These are phyloP conservation scores for Halocaridina rubra DNA, from an alignment of 2,888 invertebrate genomes.

Conservation along the genomic window DNA sequence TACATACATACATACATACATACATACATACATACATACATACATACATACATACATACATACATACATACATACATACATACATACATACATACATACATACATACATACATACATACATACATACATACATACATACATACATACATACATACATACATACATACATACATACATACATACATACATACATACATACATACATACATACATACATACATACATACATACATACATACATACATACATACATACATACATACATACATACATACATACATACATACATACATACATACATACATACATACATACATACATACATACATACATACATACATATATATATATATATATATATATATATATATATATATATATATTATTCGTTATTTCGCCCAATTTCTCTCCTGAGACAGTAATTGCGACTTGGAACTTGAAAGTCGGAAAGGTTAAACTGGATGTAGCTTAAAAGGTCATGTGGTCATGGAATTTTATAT, in stretches of 20 bases:
- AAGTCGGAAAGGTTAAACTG: too few relatives aligned
- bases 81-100: neutral
- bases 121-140: neutral
- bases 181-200: neutral
- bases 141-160: neutral
- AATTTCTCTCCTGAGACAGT: neutral
- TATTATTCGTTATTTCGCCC: too few relatives aligned
- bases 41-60: neutral
- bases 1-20: slow-evolving; percentile 3
- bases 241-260: slow-evolving; percentile 3
- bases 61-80: slow-evolving; percentile 8
- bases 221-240: neutral
- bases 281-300: neutral
- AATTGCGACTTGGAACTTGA: too few relatives aligned
- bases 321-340: neutral
- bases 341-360: neutral
- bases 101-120: neutral
- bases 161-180: slow-evolving; percentile 1
- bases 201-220: neutral
- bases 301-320: slow-evolving; percentile 8
- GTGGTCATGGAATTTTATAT: too few relatives aligned
- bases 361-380: neutral
- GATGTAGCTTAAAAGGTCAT: too few relatives aligned
- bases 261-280: neutral
- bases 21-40: neutral